Percentiles rank a stretch among this genome's conserved stretches.
phyloP scores from a whole-genome alignment of 2,888 invertebrate genomes.

The Baccha elongata region DNA sequence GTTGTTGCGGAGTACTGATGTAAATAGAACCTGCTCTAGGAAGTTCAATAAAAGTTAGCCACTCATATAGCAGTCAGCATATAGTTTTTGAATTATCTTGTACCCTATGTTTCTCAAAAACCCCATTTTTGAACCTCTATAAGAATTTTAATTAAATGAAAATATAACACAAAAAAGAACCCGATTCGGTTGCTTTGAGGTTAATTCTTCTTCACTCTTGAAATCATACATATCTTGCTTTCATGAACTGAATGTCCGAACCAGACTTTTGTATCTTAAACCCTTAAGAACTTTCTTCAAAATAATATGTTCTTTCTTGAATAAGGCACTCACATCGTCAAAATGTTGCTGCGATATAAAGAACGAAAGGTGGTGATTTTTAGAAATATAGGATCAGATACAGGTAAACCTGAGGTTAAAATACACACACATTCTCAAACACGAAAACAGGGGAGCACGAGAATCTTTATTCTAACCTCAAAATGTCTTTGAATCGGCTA shows the following conservation, averaged over 20 bases:
- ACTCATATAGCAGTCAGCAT: too few species aligned
- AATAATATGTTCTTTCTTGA: conserved; percentile 17
- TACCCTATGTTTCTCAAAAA: not conserved
- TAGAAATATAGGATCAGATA: conserved; percentile 37
- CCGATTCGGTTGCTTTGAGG: conserved; percentile 55
- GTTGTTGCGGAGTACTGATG: too few species aligned
- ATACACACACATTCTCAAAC: conserved; percentile 5
- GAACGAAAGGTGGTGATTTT: conserved; percentile 21
- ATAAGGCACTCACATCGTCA: conserved; percentile 1
- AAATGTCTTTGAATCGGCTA: conserved; percentile 70
- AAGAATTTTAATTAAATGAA: conserved; percentile 44
- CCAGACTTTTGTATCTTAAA: conserved; percentile 13
- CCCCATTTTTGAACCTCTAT: not conserved
- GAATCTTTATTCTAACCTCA: conserved; percentile 58
- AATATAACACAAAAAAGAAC: conserved; percentile 7
- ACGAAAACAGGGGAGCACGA: not conserved
- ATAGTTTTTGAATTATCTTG: too few species aligned
- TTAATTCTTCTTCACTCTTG: conserved; percentile 23
- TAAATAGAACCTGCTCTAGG: too few species aligned
- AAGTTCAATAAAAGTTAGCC: too few species aligned
- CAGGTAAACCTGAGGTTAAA: conserved; percentile 76
- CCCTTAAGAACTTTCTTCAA: conserved; percentile 32
- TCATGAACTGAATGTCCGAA: conserved; percentile 14
- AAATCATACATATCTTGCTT: conserved; percentile 1
- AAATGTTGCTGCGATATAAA: not conserved